Percentiles rank a stretch among this genome's conserved stretches.
Conservation (phyloP, 2,797 vertebrate genomes). For the Cyclopterus lumpus region DNA sequence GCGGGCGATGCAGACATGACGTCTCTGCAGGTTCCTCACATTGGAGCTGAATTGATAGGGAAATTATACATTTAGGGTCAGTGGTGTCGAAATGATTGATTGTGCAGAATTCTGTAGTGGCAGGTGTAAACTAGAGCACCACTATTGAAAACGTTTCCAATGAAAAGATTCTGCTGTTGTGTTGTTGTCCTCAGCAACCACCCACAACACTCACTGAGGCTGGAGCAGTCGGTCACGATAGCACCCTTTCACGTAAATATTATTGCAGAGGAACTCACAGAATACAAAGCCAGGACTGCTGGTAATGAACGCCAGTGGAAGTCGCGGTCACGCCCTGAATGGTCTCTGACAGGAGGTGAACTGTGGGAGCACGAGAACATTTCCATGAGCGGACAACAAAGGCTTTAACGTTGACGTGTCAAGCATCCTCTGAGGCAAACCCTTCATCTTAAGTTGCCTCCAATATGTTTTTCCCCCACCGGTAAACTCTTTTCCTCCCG, state of each 20-base stretch:
- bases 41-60: constrained; percentile 82
- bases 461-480: constrained; percentile 75
- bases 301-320: constrained; percentile 90
- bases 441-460: background rate
- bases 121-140: background rate
- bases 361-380: constrained; percentile 70
- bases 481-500: constrained; percentile 85
- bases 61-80: background rate
- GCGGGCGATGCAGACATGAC: constrained; percentile 91
- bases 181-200: background rate
- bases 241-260: background rate
- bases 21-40: constrained; percentile 88
- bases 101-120: background rate
- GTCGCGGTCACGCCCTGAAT: constrained; percentile 94
- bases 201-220: background rate
- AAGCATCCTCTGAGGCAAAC: background rate
- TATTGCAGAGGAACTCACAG: constrained; percentile 85
- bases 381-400: background rate
- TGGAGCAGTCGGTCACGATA: background rate
- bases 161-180: background rate
- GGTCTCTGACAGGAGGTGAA: constrained; percentile 92
- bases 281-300: constrained; percentile 97
- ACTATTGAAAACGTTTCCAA: background rate
- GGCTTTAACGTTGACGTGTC: background rate
- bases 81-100: background rate